A percentile compares a stretch with the other conserved stretches of the same genome.
Conservation (phyloP, 2,888 invertebrate species). For the Cataglyphis rosenhaueri region DNA sequence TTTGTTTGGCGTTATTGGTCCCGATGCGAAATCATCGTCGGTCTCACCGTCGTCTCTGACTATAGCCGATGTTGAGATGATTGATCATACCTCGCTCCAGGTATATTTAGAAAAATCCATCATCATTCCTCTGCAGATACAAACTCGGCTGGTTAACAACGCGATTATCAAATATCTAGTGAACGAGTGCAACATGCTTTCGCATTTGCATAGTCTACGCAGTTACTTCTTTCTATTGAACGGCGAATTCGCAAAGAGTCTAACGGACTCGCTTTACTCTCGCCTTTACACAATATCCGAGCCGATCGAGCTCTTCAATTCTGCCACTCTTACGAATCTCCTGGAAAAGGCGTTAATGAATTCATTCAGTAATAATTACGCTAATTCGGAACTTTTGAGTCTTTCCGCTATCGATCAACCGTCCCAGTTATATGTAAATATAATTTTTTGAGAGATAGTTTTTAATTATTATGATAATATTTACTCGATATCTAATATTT, state of each 20-base stretch:
- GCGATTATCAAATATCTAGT: slow-evolving; percentile 91
- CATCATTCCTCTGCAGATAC: slow-evolving; percentile 89
- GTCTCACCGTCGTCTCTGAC: slow-evolving; percentile 74
- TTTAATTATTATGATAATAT: background rate
- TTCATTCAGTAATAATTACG: slow-evolving; percentile 86
- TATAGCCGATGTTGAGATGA: slow-evolving; percentile 80
- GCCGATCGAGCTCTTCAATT: slow-evolving; percentile 90
- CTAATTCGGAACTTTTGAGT: slow-evolving; percentile 81
- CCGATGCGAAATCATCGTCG: slow-evolving; percentile 62
- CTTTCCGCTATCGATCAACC: slow-evolving; percentile 80
- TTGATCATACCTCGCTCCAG: slow-evolving; percentile 84
- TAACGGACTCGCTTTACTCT: slow-evolving; percentile 90
- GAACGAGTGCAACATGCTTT: slow-evolving; percentile 89
- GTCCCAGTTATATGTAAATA: slow-evolving; percentile 85
- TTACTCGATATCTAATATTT: background rate
- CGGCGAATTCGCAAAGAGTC: slow-evolving; percentile 91
- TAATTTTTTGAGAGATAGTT: background rate
- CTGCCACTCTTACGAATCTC: slow-evolving; percentile 89
- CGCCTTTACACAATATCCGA: slow-evolving; percentile 89
- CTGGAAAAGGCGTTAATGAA: slow-evolving; percentile 90
- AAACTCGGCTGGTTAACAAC: slow-evolving; percentile 90
- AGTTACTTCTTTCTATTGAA: slow-evolving; percentile 93
- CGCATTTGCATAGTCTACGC: slow-evolving; percentile 91
- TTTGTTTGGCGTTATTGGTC: background rate
- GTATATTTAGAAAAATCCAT: slow-evolving; percentile 90